Percentiles rank a stretch among this genome's conserved stretches.
phyloP scores from a whole-genome alignment of 2,888 invertebrate species.

The Lomographa bimaculata region DNA sequence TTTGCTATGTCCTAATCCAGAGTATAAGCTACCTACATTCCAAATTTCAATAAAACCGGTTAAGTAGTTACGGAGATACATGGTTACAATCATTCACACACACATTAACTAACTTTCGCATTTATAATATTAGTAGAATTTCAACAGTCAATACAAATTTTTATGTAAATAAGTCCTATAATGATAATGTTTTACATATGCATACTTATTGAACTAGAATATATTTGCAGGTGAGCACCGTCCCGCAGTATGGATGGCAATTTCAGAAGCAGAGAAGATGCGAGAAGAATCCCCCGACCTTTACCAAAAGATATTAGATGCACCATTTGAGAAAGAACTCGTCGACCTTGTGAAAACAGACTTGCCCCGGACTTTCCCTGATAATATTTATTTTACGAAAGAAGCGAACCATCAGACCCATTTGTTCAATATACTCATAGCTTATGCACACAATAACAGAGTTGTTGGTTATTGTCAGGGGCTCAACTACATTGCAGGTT shows the following conservation, averaged over 20 bases:
- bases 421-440: constrained; percentile 92
- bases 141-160: too few relatives aligned
- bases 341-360: constrained; percentile 94
- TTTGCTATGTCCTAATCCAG: too few relatives aligned
- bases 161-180: too few relatives aligned
- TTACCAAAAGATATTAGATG: constrained; percentile 87
- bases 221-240: constrained; percentile 83
- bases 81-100: too few relatives aligned
- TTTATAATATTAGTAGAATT: too few relatives aligned
- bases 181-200: too few relatives aligned
- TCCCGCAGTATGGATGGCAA: constrained; percentile 91
- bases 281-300: constrained; percentile 85
- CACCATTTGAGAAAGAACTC: constrained; percentile 87
- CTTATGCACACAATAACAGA: constrained; percentile 94
- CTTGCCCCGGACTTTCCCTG: constrained; percentile 96
- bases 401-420: constrained; percentile 89
- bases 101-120: too few relatives aligned
- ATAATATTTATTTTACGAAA: constrained; percentile 95
- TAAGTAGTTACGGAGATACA: too few relatives aligned
- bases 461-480: constrained; percentile 98
- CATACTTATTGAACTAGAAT: too few relatives aligned
- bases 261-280: constrained; percentile 90
- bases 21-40: too few relatives aligned
- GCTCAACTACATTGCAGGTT: constrained; percentile 94
- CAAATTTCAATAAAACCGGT: too few relatives aligned